Evolutionary conservation across 2,888 invertebrate species (phyloP).

Genomic region (Volucella inflata): DNA sequence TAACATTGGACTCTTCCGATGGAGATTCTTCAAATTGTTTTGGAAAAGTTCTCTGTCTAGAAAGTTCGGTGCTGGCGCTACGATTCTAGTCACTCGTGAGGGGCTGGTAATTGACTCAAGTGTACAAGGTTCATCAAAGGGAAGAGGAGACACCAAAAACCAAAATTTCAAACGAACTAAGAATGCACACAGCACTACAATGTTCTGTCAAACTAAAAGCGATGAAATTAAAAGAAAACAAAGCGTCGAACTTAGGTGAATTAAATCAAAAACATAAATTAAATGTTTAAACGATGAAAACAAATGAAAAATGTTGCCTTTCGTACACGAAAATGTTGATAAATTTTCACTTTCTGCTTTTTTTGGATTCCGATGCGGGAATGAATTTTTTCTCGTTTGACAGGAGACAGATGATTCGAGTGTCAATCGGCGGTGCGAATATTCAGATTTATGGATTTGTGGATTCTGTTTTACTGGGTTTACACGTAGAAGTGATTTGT

Average conservation of each 20-base stretch:
- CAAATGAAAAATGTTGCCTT: constrained; percentile 45
- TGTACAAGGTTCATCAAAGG: constrained; percentile 25
- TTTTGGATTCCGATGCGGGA: not conserved
- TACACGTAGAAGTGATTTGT: constrained; percentile 2
- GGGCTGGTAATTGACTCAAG: constrained; percentile 37
- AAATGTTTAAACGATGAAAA: constrained; percentile 30
- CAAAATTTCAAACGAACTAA: constrained; percentile 10
- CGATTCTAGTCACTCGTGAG: constrained; percentile 20
- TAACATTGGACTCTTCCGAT: constrained; percentile 83
- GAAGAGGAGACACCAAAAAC: constrained; percentile 19
- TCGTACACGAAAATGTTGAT: constrained; percentile 70
- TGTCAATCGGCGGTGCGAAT: not conserved
- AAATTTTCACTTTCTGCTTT: constrained; percentile 40
- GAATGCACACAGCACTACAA: constrained; percentile 40
- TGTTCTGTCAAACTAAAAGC: constrained; percentile 54
- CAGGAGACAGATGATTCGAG: not conserved
- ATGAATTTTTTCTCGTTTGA: constrained; percentile 3
- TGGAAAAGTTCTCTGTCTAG: not conserved
- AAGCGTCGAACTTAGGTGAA: constrained; percentile 30
- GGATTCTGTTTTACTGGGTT: constrained; percentile 11
- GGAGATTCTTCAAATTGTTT: constrained; percentile 20
- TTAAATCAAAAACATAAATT: constrained; percentile 34
- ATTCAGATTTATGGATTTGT: constrained; percentile 1
- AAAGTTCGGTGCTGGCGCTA: constrained; percentile 8
- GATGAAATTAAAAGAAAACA: constrained; percentile 58